Evolutionary conservation across 2,797 vertebrate genomes (phyloP).

Genomic region (Furcifer pardalis): DNA sequence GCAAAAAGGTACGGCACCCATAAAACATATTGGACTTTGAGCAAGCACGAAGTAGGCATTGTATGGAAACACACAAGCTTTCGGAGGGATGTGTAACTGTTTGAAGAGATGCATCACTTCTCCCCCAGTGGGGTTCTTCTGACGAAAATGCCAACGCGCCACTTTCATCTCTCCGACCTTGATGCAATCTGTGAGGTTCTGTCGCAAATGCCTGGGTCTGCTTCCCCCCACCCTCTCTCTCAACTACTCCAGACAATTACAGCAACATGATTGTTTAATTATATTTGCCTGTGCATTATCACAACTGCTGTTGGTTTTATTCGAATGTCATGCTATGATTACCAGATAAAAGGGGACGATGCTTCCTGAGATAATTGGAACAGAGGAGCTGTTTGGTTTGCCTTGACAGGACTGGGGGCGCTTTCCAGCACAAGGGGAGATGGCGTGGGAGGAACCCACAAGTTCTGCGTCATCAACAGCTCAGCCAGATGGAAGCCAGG

Average conservation of each 20-base stretch:
- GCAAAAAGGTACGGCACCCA: slow-evolving; percentile 33
- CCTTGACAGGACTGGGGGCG: neutral
- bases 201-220: neutral
- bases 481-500: neutral
- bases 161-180: slow-evolving; percentile 11
- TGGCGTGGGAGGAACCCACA: neutral
- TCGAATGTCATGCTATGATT: neutral
- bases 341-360: slow-evolving; percentile 6
- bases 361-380: slow-evolving; percentile 9
- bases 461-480: fast-evolving
- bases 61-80: slow-evolving; percentile 59
- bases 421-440: neutral
- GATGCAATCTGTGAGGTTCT: neutral
- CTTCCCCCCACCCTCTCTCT: neutral
- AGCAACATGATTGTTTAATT: slow-evolving; percentile 22
- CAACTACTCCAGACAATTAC: slow-evolving; percentile 11
- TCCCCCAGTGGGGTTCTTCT: slow-evolving; percentile 4
- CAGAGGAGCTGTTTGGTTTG: neutral
- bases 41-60: slow-evolving; percentile 43
- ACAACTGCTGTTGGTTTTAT: neutral
- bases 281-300: slow-evolving; percentile 17
- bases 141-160: fast-evolving
- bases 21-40: slow-evolving; percentile 51
- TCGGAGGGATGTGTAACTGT: slow-evolving; percentile 37
- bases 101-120: slow-evolving; percentile 38